These are phyloP conservation scores for Hypercompe scribonia DNA, from an alignment of 2,888 invertebrate species.

Conservation along the genomic window DNA sequence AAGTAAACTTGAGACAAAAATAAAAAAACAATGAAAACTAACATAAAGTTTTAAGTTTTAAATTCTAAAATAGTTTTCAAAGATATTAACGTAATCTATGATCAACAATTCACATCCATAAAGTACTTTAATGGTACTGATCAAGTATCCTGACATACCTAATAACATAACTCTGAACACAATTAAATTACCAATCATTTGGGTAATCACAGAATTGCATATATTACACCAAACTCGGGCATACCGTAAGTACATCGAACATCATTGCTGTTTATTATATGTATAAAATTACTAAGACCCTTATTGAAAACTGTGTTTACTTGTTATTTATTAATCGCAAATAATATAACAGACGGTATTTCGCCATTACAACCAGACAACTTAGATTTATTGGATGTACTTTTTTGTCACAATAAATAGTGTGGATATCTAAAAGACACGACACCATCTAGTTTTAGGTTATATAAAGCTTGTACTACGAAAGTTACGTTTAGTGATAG, in stretches of 20 bases:
- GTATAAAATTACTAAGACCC: conserved; percentile 52
- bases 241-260: conserved; percentile 45
- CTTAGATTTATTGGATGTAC: background rate
- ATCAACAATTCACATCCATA: conserved; percentile 32
- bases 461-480: too few species aligned
- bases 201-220: conserved; percentile 36
- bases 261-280: conserved; percentile 53
- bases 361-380: background rate
- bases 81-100: conserved; percentile 3
- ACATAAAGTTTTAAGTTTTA: background rate
- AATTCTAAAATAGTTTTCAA: background rate
- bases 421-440: too few species aligned
- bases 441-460: too few species aligned
- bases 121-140: conserved; percentile 21
- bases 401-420: background rate
- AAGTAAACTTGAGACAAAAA: background rate
- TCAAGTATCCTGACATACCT: conserved; percentile 27
- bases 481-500: too few species aligned
- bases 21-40: background rate
- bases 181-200: conserved; percentile 55
- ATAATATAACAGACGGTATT: background rate
- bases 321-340: conserved; percentile 24
- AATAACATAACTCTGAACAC: conserved; percentile 37
- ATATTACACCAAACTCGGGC: conserved; percentile 44
- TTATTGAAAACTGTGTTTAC: conserved; percentile 42